Percentiles rank a stretch among this genome's conserved stretches.
Evolutionary conservation across 1,140 invertebrate species (phyloP).

Genomic region (Microvelia longipes): DNA sequence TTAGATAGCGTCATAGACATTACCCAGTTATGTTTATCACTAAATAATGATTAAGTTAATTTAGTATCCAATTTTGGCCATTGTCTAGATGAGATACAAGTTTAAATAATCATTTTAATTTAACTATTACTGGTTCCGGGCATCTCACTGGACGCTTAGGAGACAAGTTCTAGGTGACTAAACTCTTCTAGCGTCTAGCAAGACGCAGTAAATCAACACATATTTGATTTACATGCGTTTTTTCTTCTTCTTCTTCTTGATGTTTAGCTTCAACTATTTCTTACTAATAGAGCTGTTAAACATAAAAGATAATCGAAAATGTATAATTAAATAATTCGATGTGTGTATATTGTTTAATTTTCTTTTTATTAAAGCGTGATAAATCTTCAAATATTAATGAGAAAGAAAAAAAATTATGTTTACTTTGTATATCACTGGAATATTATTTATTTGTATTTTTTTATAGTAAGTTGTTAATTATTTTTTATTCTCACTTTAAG

Average conservation of each 20-base stretch:
- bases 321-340: background rate
- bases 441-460: conserved; percentile 5
- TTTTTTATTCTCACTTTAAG: background rate
- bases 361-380: background rate
- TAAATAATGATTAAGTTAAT: too few relatives aligned
- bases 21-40: background rate
- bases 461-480: conserved; percentile 5
- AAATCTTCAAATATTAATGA: background rate
- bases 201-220: too few relatives aligned
- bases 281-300: background rate
- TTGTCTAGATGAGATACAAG: too few relatives aligned
- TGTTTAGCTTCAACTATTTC: background rate
- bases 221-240: too few relatives aligned
- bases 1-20: background rate
- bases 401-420: background rate
- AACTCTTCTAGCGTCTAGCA: too few relatives aligned
- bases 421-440: conserved; percentile 1
- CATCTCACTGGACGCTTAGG: too few relatives aligned
- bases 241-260: too few relatives aligned
- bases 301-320: background rate
- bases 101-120: too few relatives aligned
- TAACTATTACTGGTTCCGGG: too few relatives aligned
- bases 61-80: too few relatives aligned
- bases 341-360: background rate
- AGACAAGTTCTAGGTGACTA: too few relatives aligned